Evolutionary conservation across 2,888 invertebrate species (phyloP), one percentile per base, ranked within the genome.

Genomic region (Corbicula japonica): DNA sequence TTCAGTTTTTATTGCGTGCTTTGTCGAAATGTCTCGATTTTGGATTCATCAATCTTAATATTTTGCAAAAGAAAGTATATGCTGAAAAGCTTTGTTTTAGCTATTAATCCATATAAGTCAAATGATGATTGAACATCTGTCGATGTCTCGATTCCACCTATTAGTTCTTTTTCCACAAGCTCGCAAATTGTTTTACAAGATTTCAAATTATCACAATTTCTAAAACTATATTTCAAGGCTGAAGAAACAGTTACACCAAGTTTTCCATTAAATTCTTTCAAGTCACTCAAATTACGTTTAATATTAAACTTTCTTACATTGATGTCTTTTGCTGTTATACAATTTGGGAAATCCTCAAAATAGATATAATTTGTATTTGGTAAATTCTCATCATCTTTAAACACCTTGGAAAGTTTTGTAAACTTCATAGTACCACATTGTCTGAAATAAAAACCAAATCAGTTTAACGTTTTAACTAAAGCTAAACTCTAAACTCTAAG

Each of bases 81-180:
- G 41, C 41, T 38, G 41, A 38, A 38, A 38, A 38, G 41, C 41
- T 38, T 38, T 38, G 41, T 38, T 38, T 38, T 38, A 38, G 41
- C 41, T 38, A 38, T 38, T 38, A 38, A 38, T 38, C 41, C 41
- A 38, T 38, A 38, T 38, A 38, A 38, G 41, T 38, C 41, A 38
- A 38, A 38, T 38, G 41, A 38, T 38, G 41, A 38, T 38, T 38
- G 41, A 38, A 38, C 41, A 38, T 8, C 41, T 38, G 41, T 38
- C 41, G 41, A 38, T 38, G 41, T 38, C 41, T 38, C 41, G 41
- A 38, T 38, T 38, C 41, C 41, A 38, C 41, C 41, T 38, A 38
- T 12, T 38, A 38, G 41, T 38, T 38, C 41, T 38, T 38, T 38
- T 38, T 38, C 18, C 41, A 38, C 41, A 12, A 38, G 41, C 41